These are phyloP conservation scores for Nephila pilipes DNA, from an alignment of 1,140 invertebrate genomes.

Conservation along the genomic window DNA sequence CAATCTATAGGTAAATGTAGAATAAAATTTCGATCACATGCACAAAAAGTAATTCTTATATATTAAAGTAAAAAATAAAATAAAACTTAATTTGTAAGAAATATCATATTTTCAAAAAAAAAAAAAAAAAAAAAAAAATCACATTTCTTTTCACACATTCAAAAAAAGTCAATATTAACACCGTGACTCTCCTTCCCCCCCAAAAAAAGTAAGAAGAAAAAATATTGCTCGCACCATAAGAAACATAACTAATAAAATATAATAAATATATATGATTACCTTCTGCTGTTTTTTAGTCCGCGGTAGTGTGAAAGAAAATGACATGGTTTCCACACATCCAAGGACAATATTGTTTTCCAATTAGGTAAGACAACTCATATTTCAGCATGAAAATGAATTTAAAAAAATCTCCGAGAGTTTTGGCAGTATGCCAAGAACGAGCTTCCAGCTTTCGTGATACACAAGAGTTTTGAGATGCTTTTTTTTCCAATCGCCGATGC, in stretches of 20 bases:
- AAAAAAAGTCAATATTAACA: too few relatives aligned
- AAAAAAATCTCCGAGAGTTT: neutral
- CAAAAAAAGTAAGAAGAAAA: neutral
- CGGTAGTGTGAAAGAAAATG: constrained; percentile 52
- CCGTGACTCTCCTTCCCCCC: neutral
- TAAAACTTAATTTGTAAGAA: too few relatives aligned
- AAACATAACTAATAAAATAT: neutral
- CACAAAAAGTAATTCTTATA: too few relatives aligned
- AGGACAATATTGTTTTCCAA: constrained; percentile 29
- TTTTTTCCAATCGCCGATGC: neutral
- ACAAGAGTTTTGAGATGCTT: neutral
- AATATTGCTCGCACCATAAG: neutral
- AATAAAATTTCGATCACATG: too few relatives aligned
- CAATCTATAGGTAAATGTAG: too few relatives aligned
- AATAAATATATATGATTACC: constrained; percentile 5
- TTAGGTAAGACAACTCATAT: constrained; percentile 26
- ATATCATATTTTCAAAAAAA: too few relatives aligned
- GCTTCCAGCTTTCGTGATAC: neutral
- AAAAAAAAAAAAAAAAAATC: too few relatives aligned
- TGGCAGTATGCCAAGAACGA: constrained; percentile 46
- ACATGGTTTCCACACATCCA: constrained; percentile 40
- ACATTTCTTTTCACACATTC: too few relatives aligned
- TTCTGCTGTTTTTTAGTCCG: constrained; percentile 54
- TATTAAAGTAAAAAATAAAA: too few relatives aligned
- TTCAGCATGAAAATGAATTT: neutral